Conservation (phyloP, 2,888 invertebrate genomes). For the Caenorhabditis becei region DNA sequence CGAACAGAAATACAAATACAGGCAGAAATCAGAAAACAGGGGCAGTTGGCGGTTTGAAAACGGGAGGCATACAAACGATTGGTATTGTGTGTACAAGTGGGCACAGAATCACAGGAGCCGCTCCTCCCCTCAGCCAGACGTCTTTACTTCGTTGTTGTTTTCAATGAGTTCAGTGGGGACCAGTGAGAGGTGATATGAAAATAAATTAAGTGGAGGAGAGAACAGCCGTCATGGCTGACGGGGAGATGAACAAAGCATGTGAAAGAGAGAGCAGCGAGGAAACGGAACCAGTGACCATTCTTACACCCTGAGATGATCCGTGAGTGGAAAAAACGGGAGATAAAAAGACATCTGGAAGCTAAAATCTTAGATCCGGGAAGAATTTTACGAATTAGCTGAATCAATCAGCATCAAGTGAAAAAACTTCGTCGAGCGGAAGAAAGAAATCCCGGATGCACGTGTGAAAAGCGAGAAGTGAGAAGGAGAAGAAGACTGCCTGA, state of each 20-base stretch:
- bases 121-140: background rate
- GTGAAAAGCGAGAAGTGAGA: background rate
- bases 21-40: background rate
- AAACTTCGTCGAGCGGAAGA: conserved; percentile 18
- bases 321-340: no score
- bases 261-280: background rate
- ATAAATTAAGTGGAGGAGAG: conserved; percentile 38
- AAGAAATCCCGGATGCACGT: conserved; percentile 19
- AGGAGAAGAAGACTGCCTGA: conserved; percentile 16
- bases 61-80: no score
- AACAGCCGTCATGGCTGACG: conserved; percentile 28
- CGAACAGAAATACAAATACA: background rate
- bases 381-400: conserved; percentile 1
- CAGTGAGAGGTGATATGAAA: conserved; percentile 45
- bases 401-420: conserved; percentile 1
- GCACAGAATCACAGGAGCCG: no score
- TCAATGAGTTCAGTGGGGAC: conserved; percentile 32
- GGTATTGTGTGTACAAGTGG: conserved; percentile 49
- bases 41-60: conserved; percentile 17
- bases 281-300: background rate
- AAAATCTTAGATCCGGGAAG: background rate
- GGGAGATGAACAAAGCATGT: conserved; percentile 7
- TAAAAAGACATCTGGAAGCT: background rate
- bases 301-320: background rate
- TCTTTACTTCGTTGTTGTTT: conserved; percentile 25